Base-by-base conservation (phyloP, 2,888 invertebrate genomes). In the Kuschelorhynchus macadamiae region DNA sequence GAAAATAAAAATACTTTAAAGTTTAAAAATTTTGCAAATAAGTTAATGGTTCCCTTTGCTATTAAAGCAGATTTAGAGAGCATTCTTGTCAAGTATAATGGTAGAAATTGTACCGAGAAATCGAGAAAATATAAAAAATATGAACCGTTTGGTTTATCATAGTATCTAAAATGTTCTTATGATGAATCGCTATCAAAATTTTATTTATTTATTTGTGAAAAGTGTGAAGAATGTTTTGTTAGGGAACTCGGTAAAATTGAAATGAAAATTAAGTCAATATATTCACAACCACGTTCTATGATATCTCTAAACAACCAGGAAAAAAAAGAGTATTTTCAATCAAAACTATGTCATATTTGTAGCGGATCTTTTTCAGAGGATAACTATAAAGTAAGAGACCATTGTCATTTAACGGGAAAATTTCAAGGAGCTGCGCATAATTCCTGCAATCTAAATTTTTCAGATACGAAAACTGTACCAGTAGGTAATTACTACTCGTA, bases 401-500 rank as follows among this genome's bases (percentile, higher is more conserved):
- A 62, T 47, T 41, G 32, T 36, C 66, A 70, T 36, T 41, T 66
- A n/a, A 61, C 57, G 12, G 42, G 36, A 12, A 67, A 59, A 30
- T 63, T 47, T 44, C 16, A 46, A n/a, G 56, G 64, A 20, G 67
- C 75, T 4, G 75, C 76, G 1, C 62, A 65, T 32, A 75, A 78
- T 67, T 52, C 64, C 32, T 12, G 39, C 9, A 77, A 76, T 61
- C 30, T 49, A 30, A 25, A 49, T n/a, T 25, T 12, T 21, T n/a
- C 12, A 25, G 75, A 77, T 52, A 9, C 76, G 4, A 74, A 76
- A 41, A 77, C 73, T 33, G 61, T 77, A 20, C 74, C 76, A 14
- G 71, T 78, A 1, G 7, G 32, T 32, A 9, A 32, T 9, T 8
- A 5, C 32, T 32, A 9, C n/a, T 32, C 7, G 67, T 78, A 0